Evolutionary conservation across 2,888 invertebrate species (phyloP).

Genomic region (Rosalia funebris): DNA sequence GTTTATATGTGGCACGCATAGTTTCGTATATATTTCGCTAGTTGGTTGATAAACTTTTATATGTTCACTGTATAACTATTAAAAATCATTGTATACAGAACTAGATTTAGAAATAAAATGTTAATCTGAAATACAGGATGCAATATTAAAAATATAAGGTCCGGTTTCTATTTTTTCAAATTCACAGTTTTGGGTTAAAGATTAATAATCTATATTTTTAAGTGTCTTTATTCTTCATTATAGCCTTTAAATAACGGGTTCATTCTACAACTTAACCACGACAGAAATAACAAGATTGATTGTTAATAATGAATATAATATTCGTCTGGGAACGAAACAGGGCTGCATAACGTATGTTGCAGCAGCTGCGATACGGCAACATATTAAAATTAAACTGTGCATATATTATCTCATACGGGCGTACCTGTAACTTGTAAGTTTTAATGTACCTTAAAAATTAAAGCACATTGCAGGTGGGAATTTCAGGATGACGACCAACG

Average conservation of each 20-base stretch:
- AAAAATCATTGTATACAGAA: no score
- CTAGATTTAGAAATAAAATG: no score
- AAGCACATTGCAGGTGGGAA: neutral
- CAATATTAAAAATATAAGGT: no score
- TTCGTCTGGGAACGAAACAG: neutral
- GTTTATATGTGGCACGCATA: no score
- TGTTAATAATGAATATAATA: slow-evolving; percentile 1
- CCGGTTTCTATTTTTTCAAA: no score
- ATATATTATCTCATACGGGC: neutral
- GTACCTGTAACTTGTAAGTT: neutral
- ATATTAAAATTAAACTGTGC: slow-evolving; percentile 1
- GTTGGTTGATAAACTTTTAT: no score
- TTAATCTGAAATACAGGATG: no score
- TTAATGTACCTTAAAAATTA: neutral
- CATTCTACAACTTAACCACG: neutral
- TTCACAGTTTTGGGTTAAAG: no score
- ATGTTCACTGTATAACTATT: no score
- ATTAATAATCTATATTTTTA: no score
- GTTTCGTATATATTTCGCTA: no score
- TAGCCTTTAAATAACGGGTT: neutral
- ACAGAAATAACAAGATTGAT: neutral
- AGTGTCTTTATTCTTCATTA: no score
- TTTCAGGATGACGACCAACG: neutral
- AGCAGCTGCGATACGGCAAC: neutral
- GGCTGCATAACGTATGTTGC: neutral